Base-by-base conservation (phyloP, 2,797 vertebrate species). In the Etheostoma nigrum region DNA sequence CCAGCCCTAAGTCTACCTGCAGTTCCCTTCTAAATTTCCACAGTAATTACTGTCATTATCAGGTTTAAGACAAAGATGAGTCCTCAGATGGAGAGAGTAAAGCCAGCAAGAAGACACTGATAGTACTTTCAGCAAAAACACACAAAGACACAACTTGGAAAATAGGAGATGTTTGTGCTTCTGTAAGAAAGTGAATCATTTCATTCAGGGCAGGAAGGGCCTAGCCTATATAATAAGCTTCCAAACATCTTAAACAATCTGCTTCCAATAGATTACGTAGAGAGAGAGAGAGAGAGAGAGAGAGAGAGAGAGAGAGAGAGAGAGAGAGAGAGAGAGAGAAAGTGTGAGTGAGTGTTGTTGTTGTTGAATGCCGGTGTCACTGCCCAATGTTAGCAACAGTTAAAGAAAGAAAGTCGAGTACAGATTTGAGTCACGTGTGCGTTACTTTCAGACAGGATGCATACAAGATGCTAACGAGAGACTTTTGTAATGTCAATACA, bases 201-300 rank as follows among this genome's bases (percentile, higher is more conserved):
- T 79, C 72, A 84, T 82, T 88, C 16, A 87, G 68, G 83, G 61
- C 33, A 55, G 27, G 42, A 70, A 82, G 76, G 66, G 73, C 67
- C 84, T 45, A 15, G 76, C 87, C 90, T 91, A 88, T 92, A 87
- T 92, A 86, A 91, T 89, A 90, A 93, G 91, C 76, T 64, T 87
- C 4, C 66, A 94, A 93, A 92, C 90, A 95, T 86, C 86, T 94
- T 92, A 92, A 88, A 87, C 86, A 94, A 95, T 93, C 90, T 88
- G 78, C 85, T 91, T 88, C 84, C 57, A 92, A 89, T 85, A 92
- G 85, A 86, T 87, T 78, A 73, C 70, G 5, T 61, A 64, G 65
- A 55, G 45, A 52, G 51, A 59, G 60, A 69, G 36, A 40, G 36
- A 33, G 21, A 44, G 21, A 63, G 62, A n/a, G n/a, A 6, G 18